Evolutionary conservation across 2,113 vertebrate genomes (phyloP).

Genomic region (Planiliza haematocheilus): DNA sequence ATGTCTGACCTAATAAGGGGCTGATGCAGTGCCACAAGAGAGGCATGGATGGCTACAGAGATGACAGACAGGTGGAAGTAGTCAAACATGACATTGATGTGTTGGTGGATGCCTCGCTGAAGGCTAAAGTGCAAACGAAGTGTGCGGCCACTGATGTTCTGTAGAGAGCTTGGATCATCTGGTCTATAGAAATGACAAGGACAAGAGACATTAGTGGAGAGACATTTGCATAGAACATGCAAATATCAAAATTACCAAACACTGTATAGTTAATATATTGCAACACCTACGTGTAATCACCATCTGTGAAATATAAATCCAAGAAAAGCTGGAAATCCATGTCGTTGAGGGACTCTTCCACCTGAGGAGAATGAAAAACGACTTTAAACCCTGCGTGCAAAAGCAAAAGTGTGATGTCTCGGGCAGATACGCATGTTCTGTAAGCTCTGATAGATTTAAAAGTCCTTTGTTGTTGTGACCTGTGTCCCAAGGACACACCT

Average conservation of each 20-base stretch:
- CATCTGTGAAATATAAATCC: conserved; percentile 97
- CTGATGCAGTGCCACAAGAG: conserved; percentile 96
- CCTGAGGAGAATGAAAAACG: conserved; percentile 82
- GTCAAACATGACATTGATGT: conserved; percentile 99
- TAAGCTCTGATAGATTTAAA: neutral
- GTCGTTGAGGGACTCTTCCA: conserved; percentile 95
- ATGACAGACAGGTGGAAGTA: conserved; percentile 99
- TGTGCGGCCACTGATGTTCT: conserved; percentile 95
- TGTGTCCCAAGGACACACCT: neutral
- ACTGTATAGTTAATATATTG: conserved; percentile 11
- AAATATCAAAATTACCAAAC: conserved; percentile 29
- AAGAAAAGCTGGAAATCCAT: conserved; percentile 95
- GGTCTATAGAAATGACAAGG: conserved; percentile 80
- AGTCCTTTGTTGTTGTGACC: neutral
- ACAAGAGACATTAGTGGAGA: neutral
- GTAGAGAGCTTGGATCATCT: conserved; percentile 91
- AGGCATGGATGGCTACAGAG: conserved; percentile 93
- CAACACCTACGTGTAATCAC: conserved; percentile 96
- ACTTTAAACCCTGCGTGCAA: neutral
- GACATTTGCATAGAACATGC: conserved; percentile 10
- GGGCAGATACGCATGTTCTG: neutral
- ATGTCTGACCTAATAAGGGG: conserved; percentile 93
- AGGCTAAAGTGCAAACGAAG: conserved; percentile 97
- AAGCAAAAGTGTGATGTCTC: neutral
- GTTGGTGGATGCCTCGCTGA: conserved; percentile 95